Evolutionary conservation across 2,888 invertebrate species (phyloP).

Genomic region (Drosophila suboccidentalis): DNA sequence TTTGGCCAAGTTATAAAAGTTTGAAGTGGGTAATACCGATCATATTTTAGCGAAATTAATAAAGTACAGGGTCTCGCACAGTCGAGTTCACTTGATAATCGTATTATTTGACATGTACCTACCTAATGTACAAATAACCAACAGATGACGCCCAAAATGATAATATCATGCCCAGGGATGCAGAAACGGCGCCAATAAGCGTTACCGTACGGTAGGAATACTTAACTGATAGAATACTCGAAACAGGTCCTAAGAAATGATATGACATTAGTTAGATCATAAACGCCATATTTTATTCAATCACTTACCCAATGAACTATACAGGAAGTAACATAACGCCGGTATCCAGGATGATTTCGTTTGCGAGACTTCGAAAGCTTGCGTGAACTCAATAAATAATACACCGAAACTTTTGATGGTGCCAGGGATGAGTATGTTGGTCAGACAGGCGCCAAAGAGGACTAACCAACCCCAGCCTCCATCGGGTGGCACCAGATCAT

Average conservation of each 20-base stretch:
- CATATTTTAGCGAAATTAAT: no score
- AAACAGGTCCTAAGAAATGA: conserved; percentile 90
- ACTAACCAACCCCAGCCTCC: conserved; percentile 95
- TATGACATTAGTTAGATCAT: background rate
- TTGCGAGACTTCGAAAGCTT: conserved; percentile 91
- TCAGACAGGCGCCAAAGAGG: conserved; percentile 90
- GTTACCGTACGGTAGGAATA: conserved; percentile 95
- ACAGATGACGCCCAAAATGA: conserved; percentile 94
- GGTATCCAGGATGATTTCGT: conserved; percentile 93
- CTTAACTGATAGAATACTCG: conserved; percentile 93
- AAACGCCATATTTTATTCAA: background rate
- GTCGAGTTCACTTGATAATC: no score
- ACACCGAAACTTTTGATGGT: conserved; percentile 96
- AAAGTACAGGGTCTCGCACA: no score
- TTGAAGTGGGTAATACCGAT: no score
- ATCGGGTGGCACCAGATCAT: conserved; percentile 92
- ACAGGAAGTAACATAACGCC: conserved; percentile 94
- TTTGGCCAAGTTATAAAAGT: no score
- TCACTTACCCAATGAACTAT: conserved; percentile 92
- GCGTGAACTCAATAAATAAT: conserved; percentile 92
- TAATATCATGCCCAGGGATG: conserved; percentile 93
- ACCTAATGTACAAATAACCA: conserved; percentile 92
- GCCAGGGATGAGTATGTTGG: conserved; percentile 94
- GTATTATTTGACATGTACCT: conserved; percentile 68
- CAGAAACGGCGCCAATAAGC: conserved; percentile 92